Base-by-base conservation (phyloP, 1,140 invertebrate species). In the Idris sp. region DNA sequence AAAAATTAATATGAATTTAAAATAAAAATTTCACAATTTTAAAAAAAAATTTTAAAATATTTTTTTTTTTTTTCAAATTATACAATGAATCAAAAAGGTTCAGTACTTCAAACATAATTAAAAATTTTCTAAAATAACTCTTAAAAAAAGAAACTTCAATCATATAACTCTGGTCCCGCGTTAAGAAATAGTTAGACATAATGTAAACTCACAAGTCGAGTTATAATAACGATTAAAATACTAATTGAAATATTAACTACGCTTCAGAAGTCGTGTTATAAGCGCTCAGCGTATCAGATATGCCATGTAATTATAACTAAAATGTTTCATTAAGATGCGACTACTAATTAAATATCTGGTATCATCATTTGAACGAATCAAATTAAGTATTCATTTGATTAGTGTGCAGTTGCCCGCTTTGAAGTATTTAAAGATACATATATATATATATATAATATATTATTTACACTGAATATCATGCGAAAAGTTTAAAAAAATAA, bases 211-310 rank as follows among this genome's bases (percentile, higher is more conserved):
- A 33, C 61, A 5, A 44, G 48, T 10, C 16, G 18, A 68, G 53
- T 68, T 68, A 68, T 68, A 68, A 68, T 68, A 49, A 58, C 64
- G 64, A 68, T 68, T 68, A 68, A 68, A 68, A 68, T 68, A 49
- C 64, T 68, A 68, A 68, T 68, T 56, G 44, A 68, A 68, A 68
- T 68, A 58, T 56, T 68, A 68, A 68, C 51, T 68, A 28, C 51
- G 53, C 44, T 68, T 49, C 44, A 58, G 64, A 68, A 68, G 64
- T 68, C 40, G 48, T 19, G 43, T 49, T 68, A 67, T 67, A 35
- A 68, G 64, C 43, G 51, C 26, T n/a, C 10, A 56, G 62, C 41
- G 41, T 49, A 67, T 67, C 51, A 67, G 62, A 67, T 58, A 49
- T 41, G 48, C 62, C 31, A 49, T 41, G 51, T 67, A 67, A 67